Base-by-base conservation (phyloP, 1,140 invertebrate genomes). In the Belonocnema kinseyi region DNA sequence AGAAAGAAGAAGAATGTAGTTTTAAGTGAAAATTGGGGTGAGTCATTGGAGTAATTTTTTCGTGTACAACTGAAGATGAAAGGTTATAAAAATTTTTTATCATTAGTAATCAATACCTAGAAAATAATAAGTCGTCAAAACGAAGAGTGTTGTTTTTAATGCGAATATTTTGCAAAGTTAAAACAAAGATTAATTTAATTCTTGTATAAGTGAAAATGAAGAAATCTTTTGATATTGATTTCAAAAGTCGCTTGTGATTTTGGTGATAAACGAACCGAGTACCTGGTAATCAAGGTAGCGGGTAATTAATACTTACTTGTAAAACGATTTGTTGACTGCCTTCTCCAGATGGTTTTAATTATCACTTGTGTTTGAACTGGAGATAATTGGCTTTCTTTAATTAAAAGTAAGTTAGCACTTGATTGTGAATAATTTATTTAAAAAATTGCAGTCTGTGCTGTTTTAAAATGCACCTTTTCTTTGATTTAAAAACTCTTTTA, bases 311-410 rank as follows among this genome's bases (percentile, higher is more conserved):
- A 80, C 50, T 33, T 16, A 73, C 13, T 26, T 74, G 87, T 77
- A 79, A 89, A 88, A 84, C 61, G 72, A 79, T 58, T 83, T 82
- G 83, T 82, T 82, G 78, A 82, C 79, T 74, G 77, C 73, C 80
- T 77, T 72, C 73, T 74, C 73, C 84, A 89, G 85, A 73, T 87
- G 87, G 53, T 75, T 80, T 82, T 84, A 77, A 76, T 90, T 90
- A 90, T 81, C 89, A 84, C 77, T 66, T 75, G 51, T 58, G 76
- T 85, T 85, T 85, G 50, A 90, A 90, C 83, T 81, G 71, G 74
- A 84, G 87, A 88, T 90, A 90, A 90, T 90, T 90, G 79, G 78
- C 83, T 83, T 76, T 73, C 61, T 82, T 86, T 81, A 85, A 77
- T 85, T 82, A 83, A 80, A 82, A 50, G 50, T 75, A 40, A 7